Evolutionary conservation across 2,113 vertebrate genomes (phyloP).

Genomic region (Cheirogaleus medius): DNA sequence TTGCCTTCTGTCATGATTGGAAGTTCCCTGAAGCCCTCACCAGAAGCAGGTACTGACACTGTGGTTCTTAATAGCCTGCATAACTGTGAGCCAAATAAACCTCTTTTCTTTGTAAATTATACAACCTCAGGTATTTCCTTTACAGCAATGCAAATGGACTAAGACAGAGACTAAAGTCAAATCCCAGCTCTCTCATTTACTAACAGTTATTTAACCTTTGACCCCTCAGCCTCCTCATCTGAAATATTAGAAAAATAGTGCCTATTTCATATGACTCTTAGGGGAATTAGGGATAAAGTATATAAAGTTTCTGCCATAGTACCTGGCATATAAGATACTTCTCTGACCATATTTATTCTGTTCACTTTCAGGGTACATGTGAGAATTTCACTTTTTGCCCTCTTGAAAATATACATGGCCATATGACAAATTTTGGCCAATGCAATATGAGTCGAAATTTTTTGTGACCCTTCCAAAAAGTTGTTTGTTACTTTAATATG

Average conservation of each 20-base stretch:
- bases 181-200: not conserved
- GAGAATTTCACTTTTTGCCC: not conserved
- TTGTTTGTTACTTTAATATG: slow-evolving; percentile 22
- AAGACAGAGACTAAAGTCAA: not conserved
- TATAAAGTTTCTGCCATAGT: not conserved
- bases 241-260: not conserved
- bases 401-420: not conserved
- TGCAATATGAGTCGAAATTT: not conserved
- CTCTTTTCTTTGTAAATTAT: too few relatives aligned
- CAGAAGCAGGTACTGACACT: not conserved
- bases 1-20: too few relatives aligned
- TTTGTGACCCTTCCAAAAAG: not conserved
- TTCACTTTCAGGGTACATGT: not conserved
- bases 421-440: not conserved
- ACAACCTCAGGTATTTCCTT: too few relatives aligned
- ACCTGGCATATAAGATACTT: not conserved
- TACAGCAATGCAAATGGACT: too few relatives aligned
- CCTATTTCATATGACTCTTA: not conserved
- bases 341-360: not conserved
- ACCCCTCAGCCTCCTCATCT: not conserved
- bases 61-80: too few relatives aligned
- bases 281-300: not conserved
- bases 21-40: too few relatives aligned
- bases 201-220: not conserved
- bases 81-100: too few relatives aligned